These are phyloP conservation scores for Conus betulinus DNA, from an alignment of 1,140 invertebrate genomes.

Conservation along the genomic window DNA sequence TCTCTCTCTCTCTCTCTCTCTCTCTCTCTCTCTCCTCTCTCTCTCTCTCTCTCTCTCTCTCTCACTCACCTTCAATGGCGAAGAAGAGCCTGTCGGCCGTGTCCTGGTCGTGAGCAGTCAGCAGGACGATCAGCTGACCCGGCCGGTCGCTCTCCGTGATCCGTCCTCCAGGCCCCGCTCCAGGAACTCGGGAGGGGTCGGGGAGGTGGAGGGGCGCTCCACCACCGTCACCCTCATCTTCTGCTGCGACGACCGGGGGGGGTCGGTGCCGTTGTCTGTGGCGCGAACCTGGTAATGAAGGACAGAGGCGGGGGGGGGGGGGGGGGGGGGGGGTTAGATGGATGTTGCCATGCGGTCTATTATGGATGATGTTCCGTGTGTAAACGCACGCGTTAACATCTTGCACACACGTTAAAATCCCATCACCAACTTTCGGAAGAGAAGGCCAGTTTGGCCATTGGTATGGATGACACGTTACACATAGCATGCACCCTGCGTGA, in stretches of 20 bases:
- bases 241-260: constrained; percentile 80
- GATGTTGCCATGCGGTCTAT: too few species aligned
- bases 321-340: too few species aligned
- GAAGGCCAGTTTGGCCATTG: too few species aligned
- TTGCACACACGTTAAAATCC: too few species aligned
- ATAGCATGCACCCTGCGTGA: too few species aligned
- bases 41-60: background rate
- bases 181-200: constrained; percentile 80
- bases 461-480: too few species aligned
- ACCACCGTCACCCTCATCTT: constrained; percentile 79
- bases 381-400: too few species aligned
- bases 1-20: background rate
- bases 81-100: constrained; percentile 87
- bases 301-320: too few species aligned
- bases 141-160: constrained; percentile 90
- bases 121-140: constrained; percentile 87
- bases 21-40: background rate
- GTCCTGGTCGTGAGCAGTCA: constrained; percentile 89
- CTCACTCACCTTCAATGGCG: constrained; percentile 86
- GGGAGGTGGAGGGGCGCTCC: constrained; percentile 29
- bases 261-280: constrained; percentile 84
- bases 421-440: too few species aligned
- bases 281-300: constrained; percentile 82
- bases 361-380: too few species aligned
- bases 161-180: constrained; percentile 80